These are phyloP conservation scores for Cyrtonyx montezumae DNA, from an alignment of 2,113 vertebrate species.

Conservation along the genomic window DNA sequence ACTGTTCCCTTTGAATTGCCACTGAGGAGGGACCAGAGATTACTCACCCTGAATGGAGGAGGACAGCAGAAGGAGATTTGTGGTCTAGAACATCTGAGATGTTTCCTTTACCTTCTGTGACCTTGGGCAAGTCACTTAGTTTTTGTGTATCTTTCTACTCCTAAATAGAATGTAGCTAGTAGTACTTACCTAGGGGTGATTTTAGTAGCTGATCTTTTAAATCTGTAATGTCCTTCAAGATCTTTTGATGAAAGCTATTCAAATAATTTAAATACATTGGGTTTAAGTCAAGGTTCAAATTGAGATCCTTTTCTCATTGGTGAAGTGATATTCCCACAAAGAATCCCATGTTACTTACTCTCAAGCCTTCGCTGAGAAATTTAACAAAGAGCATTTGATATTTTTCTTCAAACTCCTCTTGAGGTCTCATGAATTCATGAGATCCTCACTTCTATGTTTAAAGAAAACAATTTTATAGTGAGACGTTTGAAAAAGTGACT, in stretches of 20 bases:
- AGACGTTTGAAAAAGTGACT: background rate
- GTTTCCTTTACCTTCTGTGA: background rate
- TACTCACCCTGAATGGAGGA: background rate
- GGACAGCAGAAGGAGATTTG: background rate
- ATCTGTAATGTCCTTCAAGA: background rate
- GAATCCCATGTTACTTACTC: background rate
- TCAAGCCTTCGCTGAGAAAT: background rate
- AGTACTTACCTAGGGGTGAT: background rate
- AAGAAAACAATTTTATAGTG: conserved; percentile 11
- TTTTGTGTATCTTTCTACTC: background rate
- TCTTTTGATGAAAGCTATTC: background rate
- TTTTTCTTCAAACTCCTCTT: background rate
- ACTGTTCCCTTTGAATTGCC: background rate
- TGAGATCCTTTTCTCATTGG: background rate
- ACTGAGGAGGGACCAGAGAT: background rate
- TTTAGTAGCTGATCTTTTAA: background rate
- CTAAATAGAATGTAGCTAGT: background rate
- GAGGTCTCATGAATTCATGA: background rate
- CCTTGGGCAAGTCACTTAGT: background rate
- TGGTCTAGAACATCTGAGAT: background rate
- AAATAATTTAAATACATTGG: background rate
- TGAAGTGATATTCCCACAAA: background rate
- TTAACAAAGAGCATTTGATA: background rate
- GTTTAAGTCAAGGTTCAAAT: background rate
- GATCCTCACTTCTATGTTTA: background rate